Evolutionary conservation across 2,888 invertebrate genomes (phyloP), one percentile per base, ranked within the genome.

Genomic region (Calameuta pallipes): DNA sequence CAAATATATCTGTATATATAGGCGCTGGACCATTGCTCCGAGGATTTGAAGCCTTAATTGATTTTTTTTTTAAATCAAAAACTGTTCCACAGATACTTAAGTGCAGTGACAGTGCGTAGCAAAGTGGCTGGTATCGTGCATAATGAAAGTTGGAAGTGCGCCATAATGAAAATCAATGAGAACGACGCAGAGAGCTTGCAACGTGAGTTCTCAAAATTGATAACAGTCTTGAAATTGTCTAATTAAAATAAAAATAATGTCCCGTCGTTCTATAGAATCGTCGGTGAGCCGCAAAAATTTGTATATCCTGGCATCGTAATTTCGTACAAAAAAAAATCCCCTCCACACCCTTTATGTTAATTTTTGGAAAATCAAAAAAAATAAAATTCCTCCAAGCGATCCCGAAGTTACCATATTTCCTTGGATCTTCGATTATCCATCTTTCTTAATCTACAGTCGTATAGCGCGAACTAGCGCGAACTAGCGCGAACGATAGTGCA

Each of bases 131-230:
- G 23, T 56, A 23, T 56, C 56, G 56, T 23, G 56, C 23, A 56
- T 56, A 23, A 56, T 56, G 56, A 56, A 56, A 56, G 23, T 56
- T 23, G 56, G 2, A 23, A 56, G 56, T 56, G 56, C 23, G 56
- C 56, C 84, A 87, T 76, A 83, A 87, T 88, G 87, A 87, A 86
- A 85, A 86, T 88, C 81, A 81, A 85, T 83, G 85, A 82, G 56
- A 83, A 83, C 73, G 85, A 86, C 30, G 82, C 79, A 69, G 80
- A 77, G 75, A 80, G 76, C 76, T 75, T 82, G 76, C 84, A 83
- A 79, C 85, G 88, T 88, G 83, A 88, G 88, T 87, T 69, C 23
- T 56, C 9, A 56, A 56, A 56, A 9, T 56, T 56, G 56, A 56
- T 56, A 23, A 56, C 2, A 56, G 9, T 23, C 56, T 15, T 23